Evolutionary conservation across 1,140 invertebrate species (phyloP).

Genomic region (Popillia japonica): DNA sequence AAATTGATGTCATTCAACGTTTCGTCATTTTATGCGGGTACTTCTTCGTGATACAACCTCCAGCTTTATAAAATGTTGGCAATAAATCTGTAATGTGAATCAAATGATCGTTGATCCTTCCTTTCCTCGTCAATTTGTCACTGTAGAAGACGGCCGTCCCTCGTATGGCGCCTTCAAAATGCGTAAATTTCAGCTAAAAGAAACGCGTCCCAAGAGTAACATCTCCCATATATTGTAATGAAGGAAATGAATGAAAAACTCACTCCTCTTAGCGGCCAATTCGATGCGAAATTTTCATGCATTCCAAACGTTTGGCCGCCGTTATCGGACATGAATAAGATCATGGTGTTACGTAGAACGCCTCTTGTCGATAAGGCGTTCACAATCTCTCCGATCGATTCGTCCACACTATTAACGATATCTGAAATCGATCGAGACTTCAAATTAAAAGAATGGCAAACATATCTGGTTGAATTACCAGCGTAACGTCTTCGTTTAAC

Average conservation of each 20-base stretch:
- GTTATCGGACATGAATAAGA: slow-evolving; percentile 80
- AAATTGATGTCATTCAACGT: neutral
- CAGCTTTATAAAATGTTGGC: slow-evolving; percentile 78
- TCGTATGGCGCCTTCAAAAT: slow-evolving; percentile 90
- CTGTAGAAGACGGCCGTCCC: slow-evolving; percentile 74
- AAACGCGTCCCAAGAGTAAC: too few relatives aligned
- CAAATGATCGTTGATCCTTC: slow-evolving; percentile 70
- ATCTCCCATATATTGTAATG: too few relatives aligned
- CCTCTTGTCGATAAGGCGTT: slow-evolving; percentile 68
- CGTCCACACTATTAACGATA: slow-evolving; percentile 85
- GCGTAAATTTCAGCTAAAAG: slow-evolving; percentile 68
- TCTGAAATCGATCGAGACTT: slow-evolving; percentile 62
- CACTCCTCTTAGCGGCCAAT: slow-evolving; percentile 87
- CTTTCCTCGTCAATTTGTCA: slow-evolving; percentile 64
- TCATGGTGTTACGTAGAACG: slow-evolving; percentile 77
- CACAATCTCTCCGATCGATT: slow-evolving; percentile 81
- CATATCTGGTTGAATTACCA: too few relatives aligned
- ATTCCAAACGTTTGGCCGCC: slow-evolving; percentile 79
- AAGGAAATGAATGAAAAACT: too few relatives aligned
- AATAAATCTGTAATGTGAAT: slow-evolving; percentile 91
- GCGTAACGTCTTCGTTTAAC: slow-evolving; percentile 78
- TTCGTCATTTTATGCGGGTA: too few relatives aligned
- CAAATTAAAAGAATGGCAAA: neutral
- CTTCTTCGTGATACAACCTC: too few relatives aligned
- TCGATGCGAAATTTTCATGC: slow-evolving; percentile 81